Base-by-base conservation (phyloP, 2,113 vertebrate species). In the Papio anubis region DNA sequence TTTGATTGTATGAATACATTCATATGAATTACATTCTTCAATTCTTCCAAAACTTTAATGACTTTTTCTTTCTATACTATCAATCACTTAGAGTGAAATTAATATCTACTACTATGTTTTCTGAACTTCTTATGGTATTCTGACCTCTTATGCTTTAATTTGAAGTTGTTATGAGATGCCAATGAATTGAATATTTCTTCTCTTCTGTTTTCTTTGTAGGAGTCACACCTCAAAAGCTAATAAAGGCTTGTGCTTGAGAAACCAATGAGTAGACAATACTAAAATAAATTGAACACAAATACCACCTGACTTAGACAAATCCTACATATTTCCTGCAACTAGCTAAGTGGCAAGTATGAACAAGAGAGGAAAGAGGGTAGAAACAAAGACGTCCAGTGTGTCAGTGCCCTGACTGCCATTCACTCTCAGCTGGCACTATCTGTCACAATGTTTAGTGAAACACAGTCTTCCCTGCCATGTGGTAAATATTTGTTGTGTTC, bases 391-490 rank as follows among this genome's bases (percentile, higher is more conserved):
- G 3, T 6, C 11, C 6, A 25, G 25, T 32, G 4, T 14, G 14
- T 68, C 27, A 16, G 1, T 25, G 1, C 11, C 48, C 30, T 23
- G 14, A 20, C 6, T 0, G 7, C 1, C 59, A 10, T 13, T 91
- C 1, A 14, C 14, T 35, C 10, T 40, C 43, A 68, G 70, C 16
- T 23, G 40, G 7, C 3, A 32, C 10, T 35, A 57, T 3, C 45
- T 10, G 2, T 5, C 52, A 12, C 5, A 23, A 7, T 40, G 23
- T 3, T 50, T 30, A 10, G 59, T 3, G 9, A 35, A 21, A 38
- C 23, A 23, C 40, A 35, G 5, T 18, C 73, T 7, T 57, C 27
- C 3, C 45, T 43, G 25, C 11, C n/a, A 20, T 4, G 8, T 52
- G 18, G 14, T 10, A 79, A 57, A 27, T 40, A 20, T 45, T n/a